Conservation (phyloP, 2,888 invertebrate genomes). For the Isoperla grammatica region DNA sequence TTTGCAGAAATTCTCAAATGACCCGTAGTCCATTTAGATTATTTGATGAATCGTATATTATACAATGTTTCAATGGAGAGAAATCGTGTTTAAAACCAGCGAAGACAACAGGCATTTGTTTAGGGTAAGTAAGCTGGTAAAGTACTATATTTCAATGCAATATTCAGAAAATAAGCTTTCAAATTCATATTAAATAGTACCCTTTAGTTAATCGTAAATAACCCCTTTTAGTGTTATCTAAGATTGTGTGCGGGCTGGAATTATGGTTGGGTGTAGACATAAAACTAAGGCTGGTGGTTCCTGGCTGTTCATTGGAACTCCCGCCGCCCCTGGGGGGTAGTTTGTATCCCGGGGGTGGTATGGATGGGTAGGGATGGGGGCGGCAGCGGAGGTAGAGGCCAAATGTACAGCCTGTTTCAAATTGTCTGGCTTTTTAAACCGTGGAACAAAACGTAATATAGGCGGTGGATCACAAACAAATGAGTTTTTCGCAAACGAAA, state of each 20-base stretch:
- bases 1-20: too few relatives aligned
- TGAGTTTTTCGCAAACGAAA: conserved; percentile 2
- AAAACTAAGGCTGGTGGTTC: conserved; percentile 16
- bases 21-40: too few relatives aligned
- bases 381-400: background rate
- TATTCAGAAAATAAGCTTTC: background rate
- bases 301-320: conserved; percentile 15
- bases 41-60: too few relatives aligned
- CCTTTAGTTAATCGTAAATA: conserved; percentile 14
- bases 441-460: too few relatives aligned
- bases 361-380: conserved; percentile 1
- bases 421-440: too few relatives aligned
- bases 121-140: too few relatives aligned
- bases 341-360: conserved; percentile 13
- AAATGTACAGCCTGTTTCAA: background rate
- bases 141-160: too few relatives aligned
- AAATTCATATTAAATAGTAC: conserved; percentile 12
- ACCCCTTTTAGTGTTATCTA: conserved; percentile 14
- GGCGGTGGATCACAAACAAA: too few relatives aligned
- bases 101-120: too few relatives aligned
- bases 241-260: conserved; percentile 12
- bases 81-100: too few relatives aligned
- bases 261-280: conserved; percentile 13
- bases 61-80: too few relatives aligned
- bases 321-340: conserved; percentile 12